Evolutionary conservation across 2,113 vertebrate genomes (phyloP).

Genomic region (Bufo gargarizans): DNA sequence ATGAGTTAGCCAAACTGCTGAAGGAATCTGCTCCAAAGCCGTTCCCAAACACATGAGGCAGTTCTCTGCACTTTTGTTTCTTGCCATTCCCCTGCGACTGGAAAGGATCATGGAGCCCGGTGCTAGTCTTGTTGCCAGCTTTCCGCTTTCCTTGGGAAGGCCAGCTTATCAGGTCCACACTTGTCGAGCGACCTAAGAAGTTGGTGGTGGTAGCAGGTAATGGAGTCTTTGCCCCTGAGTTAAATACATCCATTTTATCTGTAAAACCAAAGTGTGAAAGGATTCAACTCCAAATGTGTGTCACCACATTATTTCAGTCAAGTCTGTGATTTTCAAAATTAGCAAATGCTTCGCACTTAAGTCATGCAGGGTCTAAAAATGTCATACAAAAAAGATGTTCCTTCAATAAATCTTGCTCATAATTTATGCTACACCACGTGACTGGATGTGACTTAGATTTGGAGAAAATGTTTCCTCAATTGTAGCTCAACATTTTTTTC

Average conservation of each 20-base stretch:
- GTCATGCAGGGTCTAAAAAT: not conserved
- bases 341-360: not conserved
- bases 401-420: not conserved
- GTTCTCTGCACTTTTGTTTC: slow-evolving; percentile 81
- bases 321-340: not conserved
- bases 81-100: slow-evolving; percentile 82
- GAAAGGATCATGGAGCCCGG: slow-evolving; percentile 75
- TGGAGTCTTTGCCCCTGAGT: slow-evolving; percentile 79
- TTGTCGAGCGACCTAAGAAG: slow-evolving; percentile 70
- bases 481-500: not conserved
- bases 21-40: slow-evolving; percentile 93
- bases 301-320: slow-evolving; percentile 1
- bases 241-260: slow-evolving; percentile 82
- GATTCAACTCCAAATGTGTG: not conserved
- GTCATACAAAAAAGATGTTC: not conserved
- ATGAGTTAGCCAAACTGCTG: slow-evolving; percentile 92
- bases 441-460: not conserved
- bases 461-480: not conserved
- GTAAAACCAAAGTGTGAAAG: slow-evolving; percentile 46
- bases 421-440: not conserved
- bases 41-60: slow-evolving; percentile 85
- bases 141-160: slow-evolving; percentile 82
- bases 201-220: slow-evolving; percentile 70
- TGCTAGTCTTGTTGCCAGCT: slow-evolving; percentile 69
- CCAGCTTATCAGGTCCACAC: slow-evolving; percentile 83